Base-by-base conservation (phyloP, 2,888 invertebrate species). In the Drosophila basisetae region DNA sequence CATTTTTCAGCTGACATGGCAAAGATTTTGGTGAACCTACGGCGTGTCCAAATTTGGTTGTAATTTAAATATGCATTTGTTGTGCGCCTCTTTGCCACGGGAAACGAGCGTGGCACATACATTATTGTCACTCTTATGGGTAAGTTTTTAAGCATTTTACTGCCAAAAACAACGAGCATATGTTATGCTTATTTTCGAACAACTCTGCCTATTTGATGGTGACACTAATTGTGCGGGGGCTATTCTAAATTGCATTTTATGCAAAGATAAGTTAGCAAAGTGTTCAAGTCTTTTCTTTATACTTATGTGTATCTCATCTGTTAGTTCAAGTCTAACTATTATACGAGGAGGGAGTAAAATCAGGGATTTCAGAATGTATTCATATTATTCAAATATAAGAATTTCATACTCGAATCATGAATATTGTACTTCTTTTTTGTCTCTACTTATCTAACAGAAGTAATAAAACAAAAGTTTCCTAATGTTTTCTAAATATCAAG, bases 31-130 rank as follows among this genome's bases (percentile, higher is more conserved):
- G 76, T 30, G 49, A 76, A 77, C 84, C 80, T 82, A 84, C 74
- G 67, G 50, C 69, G 35, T 37, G 50, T 64, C 87, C 79, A 63
- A 76, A 87, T 82, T 82, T 84, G 83, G 74, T 47, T 52, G 66
- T 78, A 68, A 76, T 76, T 84, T 82, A 80, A 84, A 84, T 78
- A 80, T 84, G 80, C 74, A 87, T 85, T 90, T 80, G 72, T 71
- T 74, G 70, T 86, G 52, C 58, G 41, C 52, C 31, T 50, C 25
- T 33, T 28, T 30, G 53, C 58, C 37, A 11, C 50, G 59, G 25
- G 18, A 58, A 59, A n/a, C 43, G 30, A 72, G 43, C 41, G 55
- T 39, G 56, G 13, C 39, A 50, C 43, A 54, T 33, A 64, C 49
- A 72, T 60, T 37, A 30, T 60, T 78, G 66, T 50, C 55, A 41